These are phyloP conservation scores for Subacronicta megacephala DNA, from an alignment of 2,888 invertebrate genomes.

Conservation along the genomic window DNA sequence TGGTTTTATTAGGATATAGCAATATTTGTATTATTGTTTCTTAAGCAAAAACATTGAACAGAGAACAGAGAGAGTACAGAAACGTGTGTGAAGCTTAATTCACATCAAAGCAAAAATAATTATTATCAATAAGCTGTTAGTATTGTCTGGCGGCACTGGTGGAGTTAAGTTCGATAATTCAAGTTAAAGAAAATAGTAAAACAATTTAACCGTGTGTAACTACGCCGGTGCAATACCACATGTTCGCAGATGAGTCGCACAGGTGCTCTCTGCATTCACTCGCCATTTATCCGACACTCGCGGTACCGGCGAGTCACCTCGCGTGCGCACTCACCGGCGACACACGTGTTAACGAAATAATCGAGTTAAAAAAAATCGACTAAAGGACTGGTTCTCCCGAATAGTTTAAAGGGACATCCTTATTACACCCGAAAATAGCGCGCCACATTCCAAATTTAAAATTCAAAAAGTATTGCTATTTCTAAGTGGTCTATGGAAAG, in stretches of 20 bases:
- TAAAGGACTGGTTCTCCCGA: constrained; percentile 19
- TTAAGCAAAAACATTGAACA: no score
- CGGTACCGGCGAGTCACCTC: constrained; percentile 77
- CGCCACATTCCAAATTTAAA: constrained; percentile 44
- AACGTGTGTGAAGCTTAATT: neutral
- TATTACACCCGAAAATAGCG: constrained; percentile 24
- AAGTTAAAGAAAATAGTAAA: constrained; percentile 45
- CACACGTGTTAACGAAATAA: constrained; percentile 64
- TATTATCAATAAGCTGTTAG: constrained; percentile 26
- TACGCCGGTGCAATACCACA: constrained; percentile 71
- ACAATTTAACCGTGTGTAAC: constrained; percentile 47
- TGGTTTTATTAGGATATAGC: no score
- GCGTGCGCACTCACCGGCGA: constrained; percentile 63
- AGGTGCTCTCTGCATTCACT: constrained; percentile 73
- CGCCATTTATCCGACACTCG: constrained; percentile 85
- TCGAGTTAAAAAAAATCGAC: constrained; percentile 27
- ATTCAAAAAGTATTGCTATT: constrained; percentile 27
- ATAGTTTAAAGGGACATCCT: constrained; percentile 29
- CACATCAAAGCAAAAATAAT: no score
- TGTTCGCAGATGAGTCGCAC: constrained; percentile 67
- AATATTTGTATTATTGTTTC: no score
- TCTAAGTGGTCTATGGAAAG: constrained; percentile 50
- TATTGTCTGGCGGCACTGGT: constrained; percentile 23
- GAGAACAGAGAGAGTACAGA: no score
- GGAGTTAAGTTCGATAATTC: neutral